A percentile compares a stretch with the other conserved stretches of the same genome.
Evolutionary conservation across 2,797 vertebrate genomes (phyloP).

Genomic region (Nannoperca obscura): DNA sequence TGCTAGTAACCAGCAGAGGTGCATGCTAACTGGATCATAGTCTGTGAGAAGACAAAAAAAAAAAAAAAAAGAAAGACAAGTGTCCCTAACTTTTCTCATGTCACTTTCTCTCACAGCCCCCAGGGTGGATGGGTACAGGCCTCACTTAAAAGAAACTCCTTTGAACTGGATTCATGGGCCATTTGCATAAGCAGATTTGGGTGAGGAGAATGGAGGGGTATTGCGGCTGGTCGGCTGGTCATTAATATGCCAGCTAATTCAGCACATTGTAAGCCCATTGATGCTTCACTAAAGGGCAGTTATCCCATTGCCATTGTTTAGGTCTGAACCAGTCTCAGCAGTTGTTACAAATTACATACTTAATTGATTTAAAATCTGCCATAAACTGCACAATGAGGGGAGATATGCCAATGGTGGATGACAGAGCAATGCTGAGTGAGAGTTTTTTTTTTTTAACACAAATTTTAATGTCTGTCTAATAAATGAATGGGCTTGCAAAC

Average conservation of each 20-base stretch:
- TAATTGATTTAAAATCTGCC: conserved; percentile 93
- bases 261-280: conserved; percentile 99
- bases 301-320: conserved; percentile 98
- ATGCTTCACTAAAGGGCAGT: conserved; percentile 99
- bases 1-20: conserved; percentile 94
- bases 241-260: conserved; percentile 99
- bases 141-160: conserved; percentile 95
- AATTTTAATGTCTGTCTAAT: conserved; percentile 68
- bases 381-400: conserved; percentile 84
- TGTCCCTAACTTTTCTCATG: conserved; percentile 99
- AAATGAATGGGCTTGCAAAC: conserved; percentile 71
- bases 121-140: conserved; percentile 75
- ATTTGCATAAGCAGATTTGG: conserved; percentile 99
- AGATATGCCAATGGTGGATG: conserved; percentile 69
- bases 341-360: conserved; percentile 99
- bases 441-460: conserved; percentile 56
- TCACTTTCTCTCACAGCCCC: conserved; percentile 93
- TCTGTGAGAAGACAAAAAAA: conserved; percentile 82
- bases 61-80: conserved; percentile 90
- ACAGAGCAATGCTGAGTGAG: conserved; percentile 60
- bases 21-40: conserved; percentile 99
- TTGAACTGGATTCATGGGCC: conserved; percentile 99
- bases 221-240: conserved; percentile 96
- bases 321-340: conserved; percentile 92
- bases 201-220: conserved; percentile 92